phyloP scores from a whole-genome alignment of 1,140 invertebrate species.

The Drosophila nikananu region DNA sequence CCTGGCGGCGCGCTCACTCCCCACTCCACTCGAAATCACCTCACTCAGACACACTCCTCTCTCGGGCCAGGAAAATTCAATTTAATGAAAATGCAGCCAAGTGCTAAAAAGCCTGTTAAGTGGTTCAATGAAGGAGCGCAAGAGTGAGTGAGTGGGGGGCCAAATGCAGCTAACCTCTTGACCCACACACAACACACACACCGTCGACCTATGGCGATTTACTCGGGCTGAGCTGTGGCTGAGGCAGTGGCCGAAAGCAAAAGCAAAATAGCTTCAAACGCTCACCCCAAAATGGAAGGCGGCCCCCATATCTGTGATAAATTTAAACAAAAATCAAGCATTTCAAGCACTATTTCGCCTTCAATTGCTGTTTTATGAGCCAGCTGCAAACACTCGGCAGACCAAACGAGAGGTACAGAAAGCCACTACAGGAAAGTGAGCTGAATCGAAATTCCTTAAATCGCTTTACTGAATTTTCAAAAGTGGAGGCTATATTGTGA shows the following conservation, averaged over 20 bases:
- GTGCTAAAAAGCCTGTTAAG: slow-evolving; percentile 65
- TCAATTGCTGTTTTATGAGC: slow-evolving; percentile 58
- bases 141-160: slow-evolving; percentile 2
- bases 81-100: slow-evolving; percentile 68
- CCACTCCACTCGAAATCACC: slow-evolving; percentile 27
- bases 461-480: not conserved
- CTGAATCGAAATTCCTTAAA: not conserved
- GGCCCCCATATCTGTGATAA: slow-evolving; percentile 29
- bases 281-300: slow-evolving; percentile 30
- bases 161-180: slow-evolving; percentile 46
- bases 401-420: slow-evolving; percentile 6
- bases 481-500: not conserved
- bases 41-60: slow-evolving; percentile 33
- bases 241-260: slow-evolving; percentile 7
- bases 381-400: slow-evolving; percentile 52
- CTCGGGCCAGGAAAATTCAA: slow-evolving; percentile 56
- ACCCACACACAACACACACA: slow-evolving; percentile 23
- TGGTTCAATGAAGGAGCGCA: slow-evolving; percentile 25
- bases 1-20: not conserved
- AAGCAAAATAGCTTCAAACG: slow-evolving; percentile 18
- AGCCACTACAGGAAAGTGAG: slow-evolving; percentile 6
- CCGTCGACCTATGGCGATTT: slow-evolving; percentile 5
- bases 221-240: slow-evolving; percentile 4
- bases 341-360: slow-evolving; percentile 52
- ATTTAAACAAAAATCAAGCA: slow-evolving; percentile 48